Conservation (phyloP, 2,113 vertebrate genomes). For the Apus apus region DNA sequence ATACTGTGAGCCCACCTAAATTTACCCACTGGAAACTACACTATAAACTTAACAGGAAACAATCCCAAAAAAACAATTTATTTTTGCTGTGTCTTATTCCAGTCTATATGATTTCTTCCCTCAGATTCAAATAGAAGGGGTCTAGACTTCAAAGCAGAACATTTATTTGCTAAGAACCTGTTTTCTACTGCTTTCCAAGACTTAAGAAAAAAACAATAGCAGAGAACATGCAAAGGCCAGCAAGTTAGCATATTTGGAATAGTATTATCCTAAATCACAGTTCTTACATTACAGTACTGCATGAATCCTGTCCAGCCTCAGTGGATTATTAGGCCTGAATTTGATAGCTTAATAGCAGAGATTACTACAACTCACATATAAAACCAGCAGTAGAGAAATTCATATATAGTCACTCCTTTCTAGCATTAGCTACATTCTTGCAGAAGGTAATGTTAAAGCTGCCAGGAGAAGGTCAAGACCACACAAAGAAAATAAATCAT, state of each 20-base stretch:
- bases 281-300: constrained; percentile 39
- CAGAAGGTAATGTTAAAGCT: constrained; percentile 50
- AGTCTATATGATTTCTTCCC: not conserved
- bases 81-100: not conserved
- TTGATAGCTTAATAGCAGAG: constrained; percentile 70
- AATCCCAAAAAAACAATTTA: not conserved
- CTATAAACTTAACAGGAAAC: not conserved
- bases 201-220: not conserved
- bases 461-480: constrained; percentile 77
- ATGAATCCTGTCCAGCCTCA: not conserved
- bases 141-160: not conserved
- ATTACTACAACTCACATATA: constrained; percentile 65
- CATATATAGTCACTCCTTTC: constrained; percentile 11
- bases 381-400: constrained; percentile 20
- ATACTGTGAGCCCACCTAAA: not conserved
- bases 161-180: not conserved
- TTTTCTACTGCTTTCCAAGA: not conserved
- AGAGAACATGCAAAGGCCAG: not conserved
- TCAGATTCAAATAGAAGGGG: not conserved
- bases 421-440: constrained; percentile 57
- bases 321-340: constrained; percentile 66
- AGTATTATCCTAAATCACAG: constrained; percentile 50
- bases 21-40: not conserved
- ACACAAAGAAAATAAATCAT: constrained; percentile 77
- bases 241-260: constrained; percentile 61